Percentiles rank a stretch among this genome's conserved stretches.
Evolutionary conservation across 2,113 vertebrate species (phyloP).

Genomic region (Pheucticus melanocephalus): DNA sequence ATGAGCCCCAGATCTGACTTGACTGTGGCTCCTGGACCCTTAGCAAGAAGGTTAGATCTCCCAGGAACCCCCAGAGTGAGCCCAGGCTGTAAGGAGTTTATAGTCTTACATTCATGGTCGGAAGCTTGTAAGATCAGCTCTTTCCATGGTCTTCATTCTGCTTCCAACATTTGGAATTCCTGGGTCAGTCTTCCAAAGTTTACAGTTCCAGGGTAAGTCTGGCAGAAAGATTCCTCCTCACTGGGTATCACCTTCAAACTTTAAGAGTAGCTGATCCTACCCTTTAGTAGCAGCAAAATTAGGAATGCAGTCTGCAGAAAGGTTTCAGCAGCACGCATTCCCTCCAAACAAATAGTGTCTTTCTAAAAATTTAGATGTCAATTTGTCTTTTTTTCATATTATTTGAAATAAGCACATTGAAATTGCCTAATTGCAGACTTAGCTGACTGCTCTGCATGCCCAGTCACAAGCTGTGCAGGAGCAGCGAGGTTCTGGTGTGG

Average conservation of each 20-base stretch:
- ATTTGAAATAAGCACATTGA: neutral
- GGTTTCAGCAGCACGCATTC: neutral
- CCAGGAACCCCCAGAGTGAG: neutral
- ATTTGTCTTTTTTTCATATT: neutral
- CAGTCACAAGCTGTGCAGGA: neutral
- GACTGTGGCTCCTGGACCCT: neutral
- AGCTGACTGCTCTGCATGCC: neutral
- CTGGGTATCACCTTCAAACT: neutral
- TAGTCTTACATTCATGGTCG: neutral
- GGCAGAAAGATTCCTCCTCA: neutral
- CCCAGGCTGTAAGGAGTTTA: neutral
- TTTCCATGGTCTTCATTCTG: neutral
- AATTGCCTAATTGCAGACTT: neutral
- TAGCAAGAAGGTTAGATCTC: neutral
- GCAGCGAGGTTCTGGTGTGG: neutral
- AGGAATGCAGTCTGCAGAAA: neutral
- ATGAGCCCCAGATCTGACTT: neutral
- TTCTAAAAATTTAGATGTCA: neutral
- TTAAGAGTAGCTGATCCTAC: neutral
- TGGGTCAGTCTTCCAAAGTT: neutral
- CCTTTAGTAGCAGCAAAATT: neutral
- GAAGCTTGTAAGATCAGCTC: neutral
- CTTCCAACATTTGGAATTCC: neutral
- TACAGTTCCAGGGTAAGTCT: neutral
- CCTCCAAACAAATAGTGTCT: fast-evolving